Conservation (phyloP, 2,113 vertebrate species). For the Phalacrocorax aristotelis region DNA sequence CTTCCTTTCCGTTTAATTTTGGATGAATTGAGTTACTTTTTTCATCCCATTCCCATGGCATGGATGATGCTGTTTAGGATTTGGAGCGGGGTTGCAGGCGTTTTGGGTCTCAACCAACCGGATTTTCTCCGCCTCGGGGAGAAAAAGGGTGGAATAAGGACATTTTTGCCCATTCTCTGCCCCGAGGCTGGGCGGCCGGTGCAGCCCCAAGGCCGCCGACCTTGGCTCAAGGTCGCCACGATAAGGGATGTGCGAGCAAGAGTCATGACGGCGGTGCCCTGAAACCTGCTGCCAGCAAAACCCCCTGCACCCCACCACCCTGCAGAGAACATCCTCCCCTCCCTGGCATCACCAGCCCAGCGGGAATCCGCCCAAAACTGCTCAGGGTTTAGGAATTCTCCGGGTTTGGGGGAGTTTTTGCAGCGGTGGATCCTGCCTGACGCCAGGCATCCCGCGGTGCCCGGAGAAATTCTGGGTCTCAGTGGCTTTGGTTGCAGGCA, state of each 20-base stretch:
- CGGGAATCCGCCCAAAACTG: background rate
- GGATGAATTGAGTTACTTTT: accelerated
- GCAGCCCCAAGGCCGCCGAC: background rate
- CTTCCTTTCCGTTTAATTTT: background rate
- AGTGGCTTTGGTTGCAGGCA: accelerated
- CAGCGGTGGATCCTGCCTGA: accelerated
- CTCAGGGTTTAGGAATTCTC: background rate
- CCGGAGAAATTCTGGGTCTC: accelerated
- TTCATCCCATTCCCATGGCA: accelerated
- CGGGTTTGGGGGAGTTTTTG: background rate
- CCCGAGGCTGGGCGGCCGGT: accelerated
- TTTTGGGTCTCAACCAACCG: accelerated
- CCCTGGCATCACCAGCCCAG: accelerated
- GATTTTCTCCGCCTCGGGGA: background rate
- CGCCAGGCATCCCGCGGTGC: accelerated
- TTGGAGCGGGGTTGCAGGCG: accelerated
- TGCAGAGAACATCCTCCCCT: accelerated
- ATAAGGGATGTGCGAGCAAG: background rate
- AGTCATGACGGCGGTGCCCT: accelerated
- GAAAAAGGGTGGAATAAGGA: background rate
- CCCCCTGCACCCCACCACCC: background rate
- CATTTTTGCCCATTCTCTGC: accelerated
- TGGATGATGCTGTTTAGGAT: accelerated
- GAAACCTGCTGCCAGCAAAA: accelerated
- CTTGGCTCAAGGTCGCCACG: background rate